Percentiles rank a stretch among this genome's conserved stretches.
Conservation (phyloP, 2,113 vertebrate genomes). For the Cygnus buccinator region DNA sequence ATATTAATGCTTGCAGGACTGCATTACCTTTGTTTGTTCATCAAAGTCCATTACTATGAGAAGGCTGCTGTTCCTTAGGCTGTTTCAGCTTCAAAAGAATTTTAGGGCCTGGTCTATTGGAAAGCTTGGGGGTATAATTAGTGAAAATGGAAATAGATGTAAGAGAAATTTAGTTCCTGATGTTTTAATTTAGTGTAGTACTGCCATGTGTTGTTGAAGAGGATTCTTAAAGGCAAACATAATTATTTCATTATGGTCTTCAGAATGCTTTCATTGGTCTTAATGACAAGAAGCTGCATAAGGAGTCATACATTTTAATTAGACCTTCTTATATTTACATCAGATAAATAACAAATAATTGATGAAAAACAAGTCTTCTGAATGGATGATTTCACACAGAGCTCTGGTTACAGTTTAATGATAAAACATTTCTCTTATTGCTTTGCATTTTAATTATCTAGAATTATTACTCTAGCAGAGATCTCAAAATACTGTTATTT, state of each 20-base stretch:
- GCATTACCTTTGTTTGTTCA: conserved; percentile 75
- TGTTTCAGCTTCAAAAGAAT: conserved; percentile 83
- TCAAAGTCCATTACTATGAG: conserved; percentile 79
- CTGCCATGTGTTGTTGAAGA: conserved; percentile 79
- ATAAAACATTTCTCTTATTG: conserved; percentile 72
- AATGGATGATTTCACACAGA: conserved; percentile 75
- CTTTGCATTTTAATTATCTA: conserved; percentile 78
- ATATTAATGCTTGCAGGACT: conserved; percentile 72
- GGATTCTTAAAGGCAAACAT: conserved; percentile 83
- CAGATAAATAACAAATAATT: conserved; percentile 85
- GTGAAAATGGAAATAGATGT: conserved; percentile 83
- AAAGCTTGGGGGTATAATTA: conserved; percentile 90
- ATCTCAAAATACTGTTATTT: conserved; percentile 27
- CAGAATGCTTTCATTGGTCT: conserved; percentile 78
- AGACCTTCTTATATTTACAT: conserved; percentile 79
- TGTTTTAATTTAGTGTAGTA: conserved; percentile 84
- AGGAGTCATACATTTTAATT: conserved; percentile 82
- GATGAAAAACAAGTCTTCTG: conserved; percentile 78
- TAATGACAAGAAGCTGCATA: conserved; percentile 78
- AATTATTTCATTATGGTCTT: conserved; percentile 85
- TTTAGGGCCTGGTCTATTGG: conserved; percentile 82
- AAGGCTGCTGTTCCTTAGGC: conserved; percentile 76
- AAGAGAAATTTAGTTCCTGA: conserved; percentile 81
- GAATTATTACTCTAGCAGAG: conserved; percentile 36
- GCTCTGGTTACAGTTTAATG: conserved; percentile 77